These are phyloP conservation scores for Musca vetustissima DNA, from an alignment of 1,140 invertebrate species.

Conservation along the genomic window DNA sequence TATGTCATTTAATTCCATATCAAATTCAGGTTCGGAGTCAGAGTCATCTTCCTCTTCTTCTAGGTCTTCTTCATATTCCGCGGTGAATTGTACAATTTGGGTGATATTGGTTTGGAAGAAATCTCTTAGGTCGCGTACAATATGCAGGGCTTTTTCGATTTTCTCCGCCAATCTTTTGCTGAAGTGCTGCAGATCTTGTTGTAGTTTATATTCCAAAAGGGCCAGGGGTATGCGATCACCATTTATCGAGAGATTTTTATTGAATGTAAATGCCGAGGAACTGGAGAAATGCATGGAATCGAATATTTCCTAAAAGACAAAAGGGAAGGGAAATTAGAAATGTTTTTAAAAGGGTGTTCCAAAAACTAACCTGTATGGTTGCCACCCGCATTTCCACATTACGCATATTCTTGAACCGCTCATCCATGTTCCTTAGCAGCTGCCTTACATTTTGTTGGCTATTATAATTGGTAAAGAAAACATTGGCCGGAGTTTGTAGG, in stretches of 20 bases:
- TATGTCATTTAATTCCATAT: conserved; percentile 41
- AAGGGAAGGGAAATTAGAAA: background rate
- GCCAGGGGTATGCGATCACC: background rate
- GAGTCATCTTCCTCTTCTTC: conserved; percentile 42
- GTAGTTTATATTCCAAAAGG: conserved; percentile 32
- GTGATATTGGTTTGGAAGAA: conserved; percentile 47
- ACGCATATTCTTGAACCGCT: conserved; percentile 50
- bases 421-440: conserved; percentile 45
- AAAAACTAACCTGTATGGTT: conserved; percentile 59
- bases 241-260: conserved; percentile 2
- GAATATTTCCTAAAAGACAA: conserved; percentile 56
- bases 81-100: conserved; percentile 32
- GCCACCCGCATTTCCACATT: conserved; percentile 63
- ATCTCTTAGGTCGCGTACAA: conserved; percentile 46
- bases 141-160: conserved; percentile 53
- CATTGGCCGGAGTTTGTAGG: conserved; percentile 40
- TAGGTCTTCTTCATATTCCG: conserved; percentile 22
- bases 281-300: conserved; percentile 54
- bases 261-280: background rate
- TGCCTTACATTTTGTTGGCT: conserved; percentile 51
- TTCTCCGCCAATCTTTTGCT: conserved; percentile 54
- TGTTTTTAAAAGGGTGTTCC: conserved; percentile 18
- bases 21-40: conserved; percentile 38
- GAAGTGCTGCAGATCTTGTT: conserved; percentile 53
- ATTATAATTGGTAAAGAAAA: conserved; percentile 43